Conservation (phyloP, 2,113 vertebrate species). For the Scalopus aquaticus region DNA sequence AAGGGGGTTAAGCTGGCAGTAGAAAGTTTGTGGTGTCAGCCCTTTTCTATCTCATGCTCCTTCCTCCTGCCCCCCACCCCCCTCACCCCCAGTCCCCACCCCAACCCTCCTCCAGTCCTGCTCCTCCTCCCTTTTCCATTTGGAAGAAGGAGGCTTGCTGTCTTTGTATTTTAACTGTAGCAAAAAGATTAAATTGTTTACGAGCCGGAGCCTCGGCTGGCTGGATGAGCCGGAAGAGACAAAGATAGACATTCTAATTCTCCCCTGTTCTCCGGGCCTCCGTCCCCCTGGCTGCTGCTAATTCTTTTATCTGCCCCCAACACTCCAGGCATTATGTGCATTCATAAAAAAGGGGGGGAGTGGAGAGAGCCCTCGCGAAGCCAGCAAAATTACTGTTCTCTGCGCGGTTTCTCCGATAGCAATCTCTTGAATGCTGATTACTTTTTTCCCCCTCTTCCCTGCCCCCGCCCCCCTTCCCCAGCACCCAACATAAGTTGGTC, state of each 20-base stretch:
- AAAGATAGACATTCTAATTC: constrained; percentile 99
- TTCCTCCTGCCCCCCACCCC: neutral
- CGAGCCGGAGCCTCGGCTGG: constrained; percentile 94
- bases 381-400: constrained; percentile 93
- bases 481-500: constrained; percentile 95
- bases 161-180: constrained; percentile 93
- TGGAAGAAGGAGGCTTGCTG: constrained; percentile 85
- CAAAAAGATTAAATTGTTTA: constrained; percentile 99
- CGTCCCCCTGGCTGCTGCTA: constrained; percentile 94
- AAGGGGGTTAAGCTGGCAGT: constrained; percentile 70
- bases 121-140: constrained; percentile 76
- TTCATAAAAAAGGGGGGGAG: constrained; percentile 87
- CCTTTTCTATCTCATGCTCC: constrained; percentile 61
- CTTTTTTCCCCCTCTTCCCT: constrained; percentile 77
- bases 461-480: constrained; percentile 73
- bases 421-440: constrained; percentile 98
- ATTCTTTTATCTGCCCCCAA: constrained; percentile 99
- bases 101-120: constrained; percentile 1
- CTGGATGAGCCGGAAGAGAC: constrained; percentile 96
- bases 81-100: constrained; percentile 7
- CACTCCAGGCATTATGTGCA: constrained; percentile 98
- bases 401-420: constrained; percentile 93
- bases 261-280: constrained; percentile 91
- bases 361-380: constrained; percentile 84
- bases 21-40: constrained; percentile 83